These are phyloP conservation scores for Chalcosyrphus nemorum DNA, from an alignment of 2,888 invertebrate species.

Conservation along the genomic window DNA sequence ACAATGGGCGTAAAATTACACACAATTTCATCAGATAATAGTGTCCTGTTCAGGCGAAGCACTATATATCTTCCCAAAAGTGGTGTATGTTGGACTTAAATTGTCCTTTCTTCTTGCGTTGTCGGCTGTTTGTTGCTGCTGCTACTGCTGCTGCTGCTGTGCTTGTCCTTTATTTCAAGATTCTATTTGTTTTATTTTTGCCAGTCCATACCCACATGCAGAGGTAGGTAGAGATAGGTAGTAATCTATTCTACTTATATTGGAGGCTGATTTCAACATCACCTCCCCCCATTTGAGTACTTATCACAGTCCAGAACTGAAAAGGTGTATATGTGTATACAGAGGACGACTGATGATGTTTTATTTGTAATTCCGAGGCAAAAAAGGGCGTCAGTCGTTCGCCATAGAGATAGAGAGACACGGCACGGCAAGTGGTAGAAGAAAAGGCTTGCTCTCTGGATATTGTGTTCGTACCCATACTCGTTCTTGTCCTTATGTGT, in stretches of 20 bases:
- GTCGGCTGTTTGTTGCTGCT: conserved; percentile 17
- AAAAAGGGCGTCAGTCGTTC: conserved; percentile 41
- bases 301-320: conserved; percentile 35
- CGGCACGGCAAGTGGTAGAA: conserved; percentile 19
- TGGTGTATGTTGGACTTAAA: conserved; percentile 67
- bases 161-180: conserved; percentile 60
- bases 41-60: conserved; percentile 67
- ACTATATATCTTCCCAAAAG: conserved; percentile 64
- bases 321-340: conserved; percentile 35
- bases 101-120: conserved; percentile 56
- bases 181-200: conserved; percentile 68
- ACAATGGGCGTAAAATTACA: conserved; percentile 71
- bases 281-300: conserved; percentile 30
- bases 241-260: conserved; percentile 61
- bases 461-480: conserved; percentile 28
- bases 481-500: background rate
- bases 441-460: conserved; percentile 50
- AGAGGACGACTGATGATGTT: conserved; percentile 61
- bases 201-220: background rate
- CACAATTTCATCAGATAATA: conserved; percentile 72
- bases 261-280: conserved; percentile 30
- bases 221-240: background rate
- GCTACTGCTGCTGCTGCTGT: conserved; percentile 21
- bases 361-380: conserved; percentile 50
- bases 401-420: too few relatives aligned